Evolutionary conservation across 1,140 invertebrate genomes (phyloP), one percentile per base, ranked within the genome.

Genomic region (Tetramorium parvispinum): DNA sequence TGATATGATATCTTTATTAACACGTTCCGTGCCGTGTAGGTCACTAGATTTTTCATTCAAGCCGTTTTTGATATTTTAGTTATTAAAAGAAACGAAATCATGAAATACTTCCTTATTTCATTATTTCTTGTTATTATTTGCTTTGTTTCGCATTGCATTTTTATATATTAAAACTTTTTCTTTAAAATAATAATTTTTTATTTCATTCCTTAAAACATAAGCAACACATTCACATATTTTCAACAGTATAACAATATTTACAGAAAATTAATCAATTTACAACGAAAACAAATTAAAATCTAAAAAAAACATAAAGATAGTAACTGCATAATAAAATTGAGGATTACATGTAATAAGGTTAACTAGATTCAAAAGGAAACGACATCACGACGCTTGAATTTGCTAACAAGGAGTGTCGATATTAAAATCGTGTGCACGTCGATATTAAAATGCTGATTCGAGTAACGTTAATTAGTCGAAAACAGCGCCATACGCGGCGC

Each of bases 391-490:
- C 55, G 40, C 59, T 89, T 70, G 83, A 89, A 81, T 89, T 71
- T 27, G 24, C 51, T 53, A 43, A n/a, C 68, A 59, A 66, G 49
- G 43, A 87, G 21, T 43, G 61, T 63, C 24, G 49, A 53, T 71
- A 71, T 71, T 71, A 71, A 53, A 89, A 79, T 70, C 32, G 32
- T 32, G 32, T 32, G 32, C 32, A 5, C 0, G 61, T 63, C 24
- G 49, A 53, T 71, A 71, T 71, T 71, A 71, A 53, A 89, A 79
- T 70, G 65, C 77, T 55, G 88, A 86, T 57, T 57, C 79, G 27
- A 49, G 68, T 73, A 90, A 91, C 77, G 89, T 90, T 91, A 91
- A 91, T 91, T 90, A 91, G 89, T 88, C 89, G 89, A 90, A 91
- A 91, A 91, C 82, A 86, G 83, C 75, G 40, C 70, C 57, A 65